Evolutionary conservation across 2,113 vertebrate genomes (phyloP), one percentile per base, ranked within the genome.

Genomic region (Rhegmatorhina hoffmannsi): DNA sequence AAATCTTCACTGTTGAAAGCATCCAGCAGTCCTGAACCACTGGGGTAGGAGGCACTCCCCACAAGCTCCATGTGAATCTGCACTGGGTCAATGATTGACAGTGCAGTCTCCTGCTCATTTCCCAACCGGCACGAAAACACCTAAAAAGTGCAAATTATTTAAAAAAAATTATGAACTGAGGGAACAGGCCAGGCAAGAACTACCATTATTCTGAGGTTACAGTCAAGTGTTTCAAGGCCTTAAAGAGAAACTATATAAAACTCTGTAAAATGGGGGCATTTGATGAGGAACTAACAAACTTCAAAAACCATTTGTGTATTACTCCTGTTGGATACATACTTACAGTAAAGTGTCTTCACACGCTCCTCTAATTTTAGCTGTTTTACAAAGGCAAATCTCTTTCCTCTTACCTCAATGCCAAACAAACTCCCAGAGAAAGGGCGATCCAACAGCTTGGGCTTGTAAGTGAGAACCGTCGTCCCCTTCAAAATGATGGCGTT

Each of bases 391-490:
- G 49, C 4, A 77, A 29, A 68, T 29, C 34, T 7, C 10, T 38
- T 72, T 69, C 43, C 75, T 53, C 89, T 98, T 93, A 99, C 99
- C 99, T 99, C 99, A 33, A 99, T 98, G 78, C 99, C 99, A 93
- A 98, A 99, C 53, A 99, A 97, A 88, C 98, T 99, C 44, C 99
- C 99, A 66, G 99, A 99, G 94, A 99, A 99, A 38, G 99, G 99
- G 12, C 98, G 98, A 93, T 99, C 99, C 8, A 98, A 88, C 44
- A 99, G 87, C 17, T 98, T 98, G 75, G 99, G 99, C 90, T 99
- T 99, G 84, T 99, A 99, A 15, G 99, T 99, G 26, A 99, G 99
- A 53, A 99, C 99, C 0, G 99, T 99, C 12, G 99, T 99, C n/a
- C 99, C 99, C 94, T 99, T 99, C 84, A 99, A 96, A 93, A 99